phyloP scores from a whole-genome alignment of 2,797 vertebrate genomes.

The Sus cebifrons region DNA sequence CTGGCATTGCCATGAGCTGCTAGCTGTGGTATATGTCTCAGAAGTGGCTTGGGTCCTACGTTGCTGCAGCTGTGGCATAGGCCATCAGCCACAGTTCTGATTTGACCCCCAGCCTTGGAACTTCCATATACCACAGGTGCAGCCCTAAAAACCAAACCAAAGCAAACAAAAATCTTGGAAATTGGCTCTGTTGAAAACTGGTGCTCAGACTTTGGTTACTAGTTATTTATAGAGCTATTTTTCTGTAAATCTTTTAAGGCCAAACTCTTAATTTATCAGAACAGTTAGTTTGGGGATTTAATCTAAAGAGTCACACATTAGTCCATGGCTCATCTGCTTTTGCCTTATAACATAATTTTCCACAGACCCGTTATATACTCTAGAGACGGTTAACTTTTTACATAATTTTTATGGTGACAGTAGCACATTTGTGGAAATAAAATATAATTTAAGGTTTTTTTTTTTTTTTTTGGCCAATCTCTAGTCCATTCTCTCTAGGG shows the following conservation, averaged over 20 bases:
- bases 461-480: neutral
- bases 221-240: conserved; percentile 6
- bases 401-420: conserved; percentile 21
- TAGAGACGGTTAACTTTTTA: neutral
- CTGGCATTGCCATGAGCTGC: too few relatives aligned
- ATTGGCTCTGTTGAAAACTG: neutral
- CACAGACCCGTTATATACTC: neutral
- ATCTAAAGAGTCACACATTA: neutral
- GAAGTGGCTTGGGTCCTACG: too few relatives aligned
- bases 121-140: too few relatives aligned
- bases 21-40: too few relatives aligned
- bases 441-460: conserved; percentile 11
- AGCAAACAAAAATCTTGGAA: neutral
- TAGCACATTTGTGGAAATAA: neutral
- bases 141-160: too few relatives aligned
- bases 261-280: neutral
- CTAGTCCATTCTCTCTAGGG: neutral
- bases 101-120: too few relatives aligned
- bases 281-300: neutral
- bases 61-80: too few relatives aligned
- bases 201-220: neutral
- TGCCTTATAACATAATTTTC: neutral
- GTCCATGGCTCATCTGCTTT: neutral
- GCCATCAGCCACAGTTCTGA: too few relatives aligned
- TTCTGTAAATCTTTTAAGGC: neutral